Evolutionary conservation across 2,113 vertebrate genomes (phyloP).

Genomic region (Ancistrus triradiatus): DNA sequence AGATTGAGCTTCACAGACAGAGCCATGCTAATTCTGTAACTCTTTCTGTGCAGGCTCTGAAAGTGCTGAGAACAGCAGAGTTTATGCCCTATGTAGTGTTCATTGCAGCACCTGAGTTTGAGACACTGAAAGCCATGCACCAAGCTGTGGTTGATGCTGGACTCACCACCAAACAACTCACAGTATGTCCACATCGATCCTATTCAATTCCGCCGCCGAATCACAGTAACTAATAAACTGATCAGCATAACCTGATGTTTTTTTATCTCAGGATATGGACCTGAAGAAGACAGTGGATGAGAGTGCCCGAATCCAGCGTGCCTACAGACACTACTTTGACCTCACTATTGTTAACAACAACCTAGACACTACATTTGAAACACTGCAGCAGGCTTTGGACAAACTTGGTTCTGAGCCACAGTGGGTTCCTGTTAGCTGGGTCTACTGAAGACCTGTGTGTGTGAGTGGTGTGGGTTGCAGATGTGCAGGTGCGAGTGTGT

Average conservation of each 20-base stretch:
- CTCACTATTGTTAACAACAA: slow-evolving; percentile 91
- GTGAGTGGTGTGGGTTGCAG: slow-evolving; percentile 14
- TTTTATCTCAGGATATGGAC: slow-evolving; percentile 81
- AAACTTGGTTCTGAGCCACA: slow-evolving; percentile 82
- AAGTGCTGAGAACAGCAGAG: slow-evolving; percentile 90
- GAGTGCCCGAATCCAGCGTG: slow-evolving; percentile 88
- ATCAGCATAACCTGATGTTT: neutral
- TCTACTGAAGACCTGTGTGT: slow-evolving; percentile 75
- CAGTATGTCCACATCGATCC: slow-evolving; percentile 76
- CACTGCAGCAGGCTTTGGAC: slow-evolving; percentile 82
- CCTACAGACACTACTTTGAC: slow-evolving; percentile 95
- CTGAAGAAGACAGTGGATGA: slow-evolving; percentile 96
- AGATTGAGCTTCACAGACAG: no score
- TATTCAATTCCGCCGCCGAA: no score
- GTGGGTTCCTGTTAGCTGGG: slow-evolving; percentile 98
- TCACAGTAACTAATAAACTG: no score
- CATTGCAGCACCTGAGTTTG: slow-evolving; percentile 89
- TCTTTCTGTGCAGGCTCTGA: slow-evolving; percentile 77
- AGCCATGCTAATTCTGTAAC: no score
- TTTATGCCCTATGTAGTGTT: slow-evolving; percentile 99
- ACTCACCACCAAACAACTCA: slow-evolving; percentile 91
- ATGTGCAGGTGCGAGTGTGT: neutral
- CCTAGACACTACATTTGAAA: slow-evolving; percentile 93
- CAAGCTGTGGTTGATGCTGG: slow-evolving; percentile 94
- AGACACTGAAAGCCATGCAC: slow-evolving; percentile 90